Conservation (phyloP, 1,140 invertebrate genomes). For the Oryctes rhinoceros region DNA sequence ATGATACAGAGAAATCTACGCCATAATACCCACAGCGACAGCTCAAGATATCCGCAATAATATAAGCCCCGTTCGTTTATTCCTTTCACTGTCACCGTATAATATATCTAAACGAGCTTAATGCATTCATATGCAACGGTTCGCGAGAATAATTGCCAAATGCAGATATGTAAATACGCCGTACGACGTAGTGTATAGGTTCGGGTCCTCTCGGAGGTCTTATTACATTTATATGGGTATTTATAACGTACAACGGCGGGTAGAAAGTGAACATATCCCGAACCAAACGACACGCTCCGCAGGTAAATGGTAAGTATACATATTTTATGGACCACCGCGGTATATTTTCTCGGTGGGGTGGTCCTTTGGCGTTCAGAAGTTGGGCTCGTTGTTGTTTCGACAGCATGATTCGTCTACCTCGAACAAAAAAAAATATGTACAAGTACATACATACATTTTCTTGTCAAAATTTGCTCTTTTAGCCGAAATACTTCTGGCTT, state of each 20-base stretch:
- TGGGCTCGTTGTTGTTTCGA: not conserved
- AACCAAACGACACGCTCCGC: constrained; percentile 8
- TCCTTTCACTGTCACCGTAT: constrained; percentile 9
- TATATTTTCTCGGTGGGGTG: not conserved
- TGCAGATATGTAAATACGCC: constrained; percentile 11
- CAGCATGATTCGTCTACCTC: not conserved
- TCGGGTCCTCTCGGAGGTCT: not conserved
- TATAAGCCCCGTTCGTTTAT: not conserved
- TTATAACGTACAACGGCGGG: not conserved
- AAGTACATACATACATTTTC: no score
- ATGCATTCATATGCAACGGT: constrained; percentile 13
- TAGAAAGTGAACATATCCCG: not conserved
- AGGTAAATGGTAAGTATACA: constrained; percentile 14
- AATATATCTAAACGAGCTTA: constrained; percentile 19
- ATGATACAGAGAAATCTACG: not conserved
- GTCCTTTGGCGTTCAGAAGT: not conserved
- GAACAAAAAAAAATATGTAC: no score
- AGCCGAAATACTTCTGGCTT: no score
- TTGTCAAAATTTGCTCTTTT: no score
- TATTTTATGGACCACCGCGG: constrained; percentile 13
- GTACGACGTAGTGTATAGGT: not conserved
- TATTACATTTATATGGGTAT: constrained; percentile 15
- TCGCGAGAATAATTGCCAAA: constrained; percentile 18
- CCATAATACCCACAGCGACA: not conserved
- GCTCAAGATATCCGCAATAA: constrained; percentile 6